phyloP scores from a whole-genome alignment of 2,113 vertebrate species.

The Sturnira hondurensis region DNA sequence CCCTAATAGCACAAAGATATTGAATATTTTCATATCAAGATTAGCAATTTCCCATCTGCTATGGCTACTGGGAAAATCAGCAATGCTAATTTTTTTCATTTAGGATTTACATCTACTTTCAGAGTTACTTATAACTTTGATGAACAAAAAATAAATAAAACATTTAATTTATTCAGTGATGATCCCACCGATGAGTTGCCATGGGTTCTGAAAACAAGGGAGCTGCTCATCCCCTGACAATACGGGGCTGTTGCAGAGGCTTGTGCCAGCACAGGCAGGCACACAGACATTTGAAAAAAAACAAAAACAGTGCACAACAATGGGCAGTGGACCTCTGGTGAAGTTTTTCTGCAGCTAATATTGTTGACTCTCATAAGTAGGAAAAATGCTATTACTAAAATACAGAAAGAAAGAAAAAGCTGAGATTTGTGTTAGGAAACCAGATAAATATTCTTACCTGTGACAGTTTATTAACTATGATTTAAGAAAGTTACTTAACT shows the following conservation, averaged over 20 bases:
- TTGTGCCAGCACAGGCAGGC: accelerated
- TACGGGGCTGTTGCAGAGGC: background rate
- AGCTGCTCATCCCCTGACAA: background rate
- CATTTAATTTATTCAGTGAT: background rate
- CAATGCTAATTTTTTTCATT: background rate
- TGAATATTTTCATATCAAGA: conserved; percentile 40
- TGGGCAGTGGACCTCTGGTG: background rate
- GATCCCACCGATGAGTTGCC: background rate
- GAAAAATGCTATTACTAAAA: background rate
- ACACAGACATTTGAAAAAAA: background rate
- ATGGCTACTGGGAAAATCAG: conserved; percentile 7
- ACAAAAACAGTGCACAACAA: background rate
- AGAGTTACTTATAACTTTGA: background rate
- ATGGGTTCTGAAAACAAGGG: background rate
- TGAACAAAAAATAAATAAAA: conserved; percentile 1
- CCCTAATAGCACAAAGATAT: background rate
- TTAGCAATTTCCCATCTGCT: conserved; percentile 7
- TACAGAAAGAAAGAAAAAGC: background rate
- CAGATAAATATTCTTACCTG: background rate
- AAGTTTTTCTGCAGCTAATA: background rate
- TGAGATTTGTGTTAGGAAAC: background rate
- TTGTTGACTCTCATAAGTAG: background rate
- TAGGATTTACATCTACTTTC: conserved; percentile 9
- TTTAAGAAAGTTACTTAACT: background rate
- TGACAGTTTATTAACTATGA: background rate